phyloP scores from a whole-genome alignment of 2,888 invertebrate genomes.

The Crossocerus cetratus region DNA sequence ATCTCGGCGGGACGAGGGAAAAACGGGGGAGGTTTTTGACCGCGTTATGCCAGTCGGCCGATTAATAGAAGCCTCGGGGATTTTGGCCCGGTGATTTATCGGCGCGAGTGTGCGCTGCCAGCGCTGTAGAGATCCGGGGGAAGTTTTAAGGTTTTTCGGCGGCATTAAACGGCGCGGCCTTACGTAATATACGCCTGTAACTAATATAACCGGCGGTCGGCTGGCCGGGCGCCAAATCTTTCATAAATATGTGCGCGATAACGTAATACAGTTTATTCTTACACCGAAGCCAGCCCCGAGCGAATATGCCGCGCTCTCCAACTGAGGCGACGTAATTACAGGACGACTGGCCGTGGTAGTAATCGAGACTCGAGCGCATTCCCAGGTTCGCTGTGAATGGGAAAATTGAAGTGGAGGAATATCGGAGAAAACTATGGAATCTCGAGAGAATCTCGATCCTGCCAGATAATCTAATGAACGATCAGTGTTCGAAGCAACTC shows the following conservation, averaged over 20 bases:
- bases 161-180: conserved; percentile 28
- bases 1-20: no score
- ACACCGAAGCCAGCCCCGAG: conserved; percentile 31
- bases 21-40: conserved; percentile 17
- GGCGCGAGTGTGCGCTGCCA: not conserved
- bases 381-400: not conserved
- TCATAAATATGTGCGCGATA: conserved; percentile 59
- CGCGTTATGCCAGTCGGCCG: conserved; percentile 3
- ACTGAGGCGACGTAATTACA: conserved; percentile 33
- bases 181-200: conserved; percentile 40
- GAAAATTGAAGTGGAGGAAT: not conserved
- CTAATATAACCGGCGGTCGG: conserved; percentile 49
- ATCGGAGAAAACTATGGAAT: not conserved
- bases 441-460: conserved; percentile 42
- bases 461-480: conserved; percentile 42
- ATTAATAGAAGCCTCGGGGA: not conserved
- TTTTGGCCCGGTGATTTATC: not conserved
- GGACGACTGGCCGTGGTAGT: conserved; percentile 7
- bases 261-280: conserved; percentile 59
- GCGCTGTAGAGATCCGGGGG: conserved; percentile 8
- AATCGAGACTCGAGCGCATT: not conserved
- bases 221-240: conserved; percentile 53
- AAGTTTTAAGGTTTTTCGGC: conserved; percentile 44
- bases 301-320: conserved; percentile 18
- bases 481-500: conserved; percentile 47